Base-by-base conservation (phyloP, 2,888 invertebrate genomes). In the Cacoxenus indagator region DNA sequence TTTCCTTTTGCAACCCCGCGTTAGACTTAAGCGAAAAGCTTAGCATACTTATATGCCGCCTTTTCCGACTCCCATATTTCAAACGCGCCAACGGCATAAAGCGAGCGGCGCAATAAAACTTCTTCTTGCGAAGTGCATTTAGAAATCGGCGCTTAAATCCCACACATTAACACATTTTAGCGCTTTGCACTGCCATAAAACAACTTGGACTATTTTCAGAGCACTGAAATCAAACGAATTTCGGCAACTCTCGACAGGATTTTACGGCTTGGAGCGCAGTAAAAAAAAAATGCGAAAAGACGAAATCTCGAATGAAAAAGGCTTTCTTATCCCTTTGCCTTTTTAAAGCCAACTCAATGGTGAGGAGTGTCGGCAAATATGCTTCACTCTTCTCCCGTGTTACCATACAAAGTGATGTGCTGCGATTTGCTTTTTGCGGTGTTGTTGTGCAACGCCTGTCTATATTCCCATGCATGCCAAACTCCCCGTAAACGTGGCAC, bases 81-180 rank as follows among this genome's bases (percentile, higher is more conserved):
- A 69, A 54, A 19, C 51, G 9, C 51, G 9, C 5, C 51, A 22
- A 11, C 19, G 17, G 5, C 51, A 9, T 3, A 6, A 22, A 51
- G 22, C 51, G 11, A 17, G 8, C n/a, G 22, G 19, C 2, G 51
- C 17, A 51, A 62, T 45, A 45, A 43, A 62, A 62, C 14, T 62
- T 43, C 24, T 45, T 68, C 45, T 29, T 54, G 62, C 62, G 61
- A 65, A 70, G 70, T 69, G 69, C 68, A 64, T 65, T 64, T 59
- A 62, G 70, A 57, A 69, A 67, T 72, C 72, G 70, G 70, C 68
- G 65, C 57, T 43, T 70, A 67, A 78, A 78, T 74, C 81, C 78
- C 79, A 51, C 80, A 81, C 80, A 80, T 81, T 80, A 80, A 81
- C 80, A 80, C 80, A 74, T 80, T 76, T 77, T 71, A 64, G 54